Evolutionary conservation across 2,797 vertebrate genomes (phyloP).

Genomic region (Prunella strophiata): DNA sequence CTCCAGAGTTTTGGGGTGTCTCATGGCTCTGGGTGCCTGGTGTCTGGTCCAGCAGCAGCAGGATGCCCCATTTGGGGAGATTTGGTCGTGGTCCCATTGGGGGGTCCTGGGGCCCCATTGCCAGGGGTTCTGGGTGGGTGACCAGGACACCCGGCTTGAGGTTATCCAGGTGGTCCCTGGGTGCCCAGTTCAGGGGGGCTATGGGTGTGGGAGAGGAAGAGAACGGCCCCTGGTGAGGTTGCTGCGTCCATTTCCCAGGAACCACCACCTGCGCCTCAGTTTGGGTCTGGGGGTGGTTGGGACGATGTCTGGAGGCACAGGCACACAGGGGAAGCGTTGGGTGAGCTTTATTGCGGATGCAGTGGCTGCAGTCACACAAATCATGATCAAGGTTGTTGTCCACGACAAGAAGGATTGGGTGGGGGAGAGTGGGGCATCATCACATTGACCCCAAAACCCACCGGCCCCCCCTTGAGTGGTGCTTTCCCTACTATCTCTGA

Average conservation of each 20-base stretch:
- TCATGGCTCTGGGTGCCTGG: neutral
- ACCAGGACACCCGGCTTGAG: neutral
- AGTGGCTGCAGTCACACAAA: neutral
- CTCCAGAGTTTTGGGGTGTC: neutral
- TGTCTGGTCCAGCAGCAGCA: neutral
- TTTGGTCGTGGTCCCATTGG: no score
- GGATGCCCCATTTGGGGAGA: neutral
- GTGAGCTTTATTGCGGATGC: slow-evolving; percentile 63
- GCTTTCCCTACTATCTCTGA: neutral
- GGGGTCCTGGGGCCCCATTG: neutral
- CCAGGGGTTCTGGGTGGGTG: neutral
- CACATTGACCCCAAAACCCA: neutral
- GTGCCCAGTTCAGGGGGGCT: neutral
- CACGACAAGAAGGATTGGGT: neutral
- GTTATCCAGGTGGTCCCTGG: neutral
- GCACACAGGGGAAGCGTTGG: neutral
- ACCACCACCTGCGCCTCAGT: fast-evolving
- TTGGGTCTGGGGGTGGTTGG: neutral
- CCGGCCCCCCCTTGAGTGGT: neutral
- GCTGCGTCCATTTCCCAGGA: neutral
- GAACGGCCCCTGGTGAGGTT: neutral
- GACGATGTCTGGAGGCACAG: neutral
- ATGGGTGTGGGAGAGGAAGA: neutral
- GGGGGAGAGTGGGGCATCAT: neutral
- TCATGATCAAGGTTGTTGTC: neutral